Base-by-base conservation (phyloP, 2,797 vertebrate genomes). In the Adrianichthys oophorus region DNA sequence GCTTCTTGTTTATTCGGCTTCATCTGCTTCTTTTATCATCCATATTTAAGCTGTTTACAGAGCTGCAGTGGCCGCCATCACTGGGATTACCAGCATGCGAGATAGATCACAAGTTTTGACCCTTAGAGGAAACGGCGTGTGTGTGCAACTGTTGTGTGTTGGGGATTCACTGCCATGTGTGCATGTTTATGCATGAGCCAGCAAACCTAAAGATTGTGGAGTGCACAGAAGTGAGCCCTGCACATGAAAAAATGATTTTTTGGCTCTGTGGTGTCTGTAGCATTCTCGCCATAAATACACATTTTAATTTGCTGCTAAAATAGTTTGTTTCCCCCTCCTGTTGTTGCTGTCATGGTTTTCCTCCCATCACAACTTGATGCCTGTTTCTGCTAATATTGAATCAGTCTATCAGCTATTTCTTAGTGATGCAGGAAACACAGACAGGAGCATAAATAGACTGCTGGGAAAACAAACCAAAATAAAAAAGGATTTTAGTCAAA, bases 21-120 rank as follows among this genome's bases (percentile, higher is more conserved):
- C 78, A 89, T 87, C 79, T 79, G 70, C 70, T 80, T 70, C 79
- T 85, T 86, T 86, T 85, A 79, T 85, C 81, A 89, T 89, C 77
- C 80, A 89, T 89, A 89, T 89, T 87, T 89, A 68, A 89, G 85
- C 81, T 87, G 87, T 89, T 86, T 85, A 89, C 87, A 83, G 77
- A 82, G 72, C 75, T 64, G 79, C 64, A 83, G 78, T 84, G 85
- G 78, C 83, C 68, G 55, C 72, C 80, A 65, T 82, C 76, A 29
- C 82, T 79, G 78, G 78, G 84, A 87, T 85, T 83, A 86, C 72
- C 85, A 83, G 82, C 81, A 78, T 74, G 80, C 72, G 62, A 54
- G 62, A 78, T 56, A 83, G 73, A 88, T 87, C 83, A 87, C 71
- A 86, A 72, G 70, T 67, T 52, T 45, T 52, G 42, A 44, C 68